phyloP scores from a whole-genome alignment of 2,888 invertebrate species.

The Trissolcus brochymenae region DNA sequence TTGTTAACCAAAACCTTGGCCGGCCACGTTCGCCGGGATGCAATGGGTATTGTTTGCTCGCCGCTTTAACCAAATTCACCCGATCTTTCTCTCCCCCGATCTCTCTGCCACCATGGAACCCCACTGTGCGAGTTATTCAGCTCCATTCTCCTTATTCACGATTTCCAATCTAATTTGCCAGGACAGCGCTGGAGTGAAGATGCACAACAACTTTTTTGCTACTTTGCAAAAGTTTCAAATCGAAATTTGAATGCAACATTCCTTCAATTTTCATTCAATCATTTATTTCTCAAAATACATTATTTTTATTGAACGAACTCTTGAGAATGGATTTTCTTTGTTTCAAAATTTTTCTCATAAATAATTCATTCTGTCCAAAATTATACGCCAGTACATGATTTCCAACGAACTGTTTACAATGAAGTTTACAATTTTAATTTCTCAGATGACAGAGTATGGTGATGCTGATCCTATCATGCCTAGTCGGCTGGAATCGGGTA shows the following conservation, averaged over 20 bases:
- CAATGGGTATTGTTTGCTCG: slow-evolving; percentile 52
- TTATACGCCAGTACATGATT: too few relatives aligned
- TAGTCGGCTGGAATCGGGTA: not conserved
- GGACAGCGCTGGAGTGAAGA: slow-evolving; percentile 72
- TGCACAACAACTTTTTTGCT: too few relatives aligned
- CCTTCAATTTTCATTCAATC: too few relatives aligned
- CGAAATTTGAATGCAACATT: too few relatives aligned
- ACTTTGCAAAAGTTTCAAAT: too few relatives aligned
- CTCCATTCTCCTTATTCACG: slow-evolving; percentile 72
- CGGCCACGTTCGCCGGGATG: slow-evolving; percentile 21
- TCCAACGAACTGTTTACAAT: not conserved
- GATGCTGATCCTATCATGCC: not conserved
- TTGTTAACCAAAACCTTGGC: slow-evolving; percentile 49
- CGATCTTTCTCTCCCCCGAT: slow-evolving; percentile 17
- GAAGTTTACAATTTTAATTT: too few relatives aligned
- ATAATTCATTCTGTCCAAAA: too few relatives aligned
- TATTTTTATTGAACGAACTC: too few relatives aligned
- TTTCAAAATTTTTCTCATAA: too few relatives aligned
- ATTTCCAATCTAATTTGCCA: slow-evolving; percentile 75
- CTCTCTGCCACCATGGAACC: slow-evolving; percentile 51
- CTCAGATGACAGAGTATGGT: too few relatives aligned
- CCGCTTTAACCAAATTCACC: slow-evolving; percentile 45
- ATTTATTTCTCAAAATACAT: too few relatives aligned
- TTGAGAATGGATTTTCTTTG: too few relatives aligned
- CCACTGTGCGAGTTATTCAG: slow-evolving; percentile 74